These are phyloP conservation scores for Lacerta viridis DNA, from an alignment of 2,797 vertebrate species.

Conservation along the genomic window DNA sequence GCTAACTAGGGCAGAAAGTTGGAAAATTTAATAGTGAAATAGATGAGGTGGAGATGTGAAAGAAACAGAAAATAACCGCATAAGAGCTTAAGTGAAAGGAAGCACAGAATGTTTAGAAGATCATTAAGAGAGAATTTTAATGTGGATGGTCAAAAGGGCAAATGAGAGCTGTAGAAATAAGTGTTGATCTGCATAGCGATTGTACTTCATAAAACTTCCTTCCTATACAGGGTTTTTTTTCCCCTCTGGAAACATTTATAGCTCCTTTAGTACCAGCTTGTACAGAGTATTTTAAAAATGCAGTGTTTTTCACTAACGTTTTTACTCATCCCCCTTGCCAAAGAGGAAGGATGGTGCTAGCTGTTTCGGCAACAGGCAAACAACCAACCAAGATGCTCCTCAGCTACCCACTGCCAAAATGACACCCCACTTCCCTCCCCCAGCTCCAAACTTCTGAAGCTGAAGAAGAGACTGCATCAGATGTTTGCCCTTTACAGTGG, in stretches of 20 bases:
- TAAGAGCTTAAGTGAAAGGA: conserved; percentile 21
- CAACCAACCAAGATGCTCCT: too few species aligned
- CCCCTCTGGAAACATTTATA: neutral
- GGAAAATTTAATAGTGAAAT: conserved; percentile 33
- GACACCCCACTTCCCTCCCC: too few species aligned
- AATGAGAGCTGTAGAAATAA: neutral
- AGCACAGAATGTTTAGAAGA: conserved; percentile 33
- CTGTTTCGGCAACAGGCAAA: too few species aligned
- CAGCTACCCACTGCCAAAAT: neutral
- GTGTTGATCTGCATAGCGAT: conserved; percentile 7
- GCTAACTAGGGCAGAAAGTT: conserved; percentile 4
- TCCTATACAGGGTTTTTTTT: neutral
- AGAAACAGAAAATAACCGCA: conserved; percentile 28
- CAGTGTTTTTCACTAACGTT: neutral
- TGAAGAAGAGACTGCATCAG: neutral
- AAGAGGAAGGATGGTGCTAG: neutral
- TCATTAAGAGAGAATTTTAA: neutral
- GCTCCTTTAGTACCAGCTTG: neutral
- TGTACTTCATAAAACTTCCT: neutral
- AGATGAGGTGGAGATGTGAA: conserved; percentile 18
- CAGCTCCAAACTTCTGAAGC: neutral
- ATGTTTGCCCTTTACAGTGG: neutral
- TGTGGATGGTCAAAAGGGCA: neutral
- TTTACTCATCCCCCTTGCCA: neutral
- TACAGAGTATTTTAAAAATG: neutral